These are phyloP conservation scores for Drosophila maculinotata DNA, from an alignment of 2,888 invertebrate species.

Conservation along the genomic window DNA sequence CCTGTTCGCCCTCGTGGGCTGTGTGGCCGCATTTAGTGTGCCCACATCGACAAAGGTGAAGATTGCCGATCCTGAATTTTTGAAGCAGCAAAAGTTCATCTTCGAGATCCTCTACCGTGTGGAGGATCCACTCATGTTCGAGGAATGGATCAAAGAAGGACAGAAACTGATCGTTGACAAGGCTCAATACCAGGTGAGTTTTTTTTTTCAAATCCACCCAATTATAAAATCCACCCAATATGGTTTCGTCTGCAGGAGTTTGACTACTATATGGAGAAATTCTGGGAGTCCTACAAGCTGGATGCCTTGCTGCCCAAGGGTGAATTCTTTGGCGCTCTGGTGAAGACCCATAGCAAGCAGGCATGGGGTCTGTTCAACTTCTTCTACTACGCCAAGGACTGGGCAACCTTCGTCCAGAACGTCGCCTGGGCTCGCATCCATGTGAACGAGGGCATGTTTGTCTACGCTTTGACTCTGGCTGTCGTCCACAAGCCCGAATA, in stretches of 20 bases:
- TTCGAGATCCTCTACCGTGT: constrained; percentile 74
- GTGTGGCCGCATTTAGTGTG: constrained; percentile 71
- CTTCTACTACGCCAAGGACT: constrained; percentile 90
- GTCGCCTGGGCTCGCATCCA: constrained; percentile 89
- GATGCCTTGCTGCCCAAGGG: constrained; percentile 86
- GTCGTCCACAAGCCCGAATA: constrained; percentile 89
- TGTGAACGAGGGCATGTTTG: constrained; percentile 91
- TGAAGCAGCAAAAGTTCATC: constrained; percentile 78
- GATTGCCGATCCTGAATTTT: constrained; percentile 71
- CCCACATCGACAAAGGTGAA: constrained; percentile 62
- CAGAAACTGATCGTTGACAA: constrained; percentile 59
- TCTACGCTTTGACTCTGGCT: constrained; percentile 89
- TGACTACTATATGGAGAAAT: constrained; percentile 75
- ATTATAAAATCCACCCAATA: not conserved
- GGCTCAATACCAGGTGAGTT: constrained; percentile 66
- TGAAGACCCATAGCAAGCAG: constrained; percentile 85
- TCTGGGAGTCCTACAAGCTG: constrained; percentile 74
- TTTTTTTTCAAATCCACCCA: no score
- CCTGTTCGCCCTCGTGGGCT: constrained; percentile 78
- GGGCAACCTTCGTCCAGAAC: constrained; percentile 89
- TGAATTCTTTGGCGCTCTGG: constrained; percentile 86
- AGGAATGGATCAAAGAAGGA: constrained; percentile 79
- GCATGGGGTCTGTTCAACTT: constrained; percentile 88
- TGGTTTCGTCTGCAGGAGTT: constrained; percentile 51
- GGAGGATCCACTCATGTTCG: constrained; percentile 76